A percentile compares a stretch with the other conserved stretches of the same genome.
Conservation (phyloP, 2,113 vertebrate genomes). For the Serinus canaria region DNA sequence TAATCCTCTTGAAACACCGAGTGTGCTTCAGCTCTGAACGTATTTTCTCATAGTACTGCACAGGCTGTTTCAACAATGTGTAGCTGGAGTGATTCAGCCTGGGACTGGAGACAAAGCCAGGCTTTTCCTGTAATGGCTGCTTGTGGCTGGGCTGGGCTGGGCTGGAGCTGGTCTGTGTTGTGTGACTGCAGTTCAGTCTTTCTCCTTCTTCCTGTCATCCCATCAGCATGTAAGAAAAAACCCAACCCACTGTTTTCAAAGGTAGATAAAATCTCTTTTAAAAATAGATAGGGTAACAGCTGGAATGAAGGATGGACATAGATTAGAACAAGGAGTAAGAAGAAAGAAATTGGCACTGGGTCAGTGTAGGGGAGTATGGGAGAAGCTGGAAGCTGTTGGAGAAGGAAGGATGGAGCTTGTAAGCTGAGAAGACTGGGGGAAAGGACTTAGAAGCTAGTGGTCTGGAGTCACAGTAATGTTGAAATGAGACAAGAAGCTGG, state of each 20-base stretch:
- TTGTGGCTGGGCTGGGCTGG: constrained; percentile 28
- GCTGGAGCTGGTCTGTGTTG: background rate
- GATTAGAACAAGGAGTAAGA: background rate
- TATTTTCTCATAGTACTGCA: background rate
- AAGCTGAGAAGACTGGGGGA: constrained; percentile 20
- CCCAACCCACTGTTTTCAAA: background rate
- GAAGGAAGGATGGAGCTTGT: background rate
- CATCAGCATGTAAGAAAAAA: background rate
- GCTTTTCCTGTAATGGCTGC: constrained; percentile 57
- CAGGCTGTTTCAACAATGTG: background rate
- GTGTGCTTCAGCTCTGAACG: background rate
- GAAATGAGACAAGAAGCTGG: background rate
- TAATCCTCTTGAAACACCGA: background rate
- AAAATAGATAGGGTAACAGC: background rate
- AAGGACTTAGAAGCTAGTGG: background rate
- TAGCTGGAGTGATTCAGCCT: constrained; percentile 1
- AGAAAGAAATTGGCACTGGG: background rate
- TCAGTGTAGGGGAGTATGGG: background rate
- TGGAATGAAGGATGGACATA: background rate
- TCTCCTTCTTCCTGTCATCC: background rate
- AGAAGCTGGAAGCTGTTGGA: background rate
- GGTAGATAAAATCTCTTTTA: background rate
- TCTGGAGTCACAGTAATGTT: background rate
- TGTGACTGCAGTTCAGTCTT: background rate
- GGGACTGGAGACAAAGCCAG: constrained; percentile 46